Conservation (phyloP, 2,888 invertebrate genomes). For the Holacanthella duospinosa region DNA sequence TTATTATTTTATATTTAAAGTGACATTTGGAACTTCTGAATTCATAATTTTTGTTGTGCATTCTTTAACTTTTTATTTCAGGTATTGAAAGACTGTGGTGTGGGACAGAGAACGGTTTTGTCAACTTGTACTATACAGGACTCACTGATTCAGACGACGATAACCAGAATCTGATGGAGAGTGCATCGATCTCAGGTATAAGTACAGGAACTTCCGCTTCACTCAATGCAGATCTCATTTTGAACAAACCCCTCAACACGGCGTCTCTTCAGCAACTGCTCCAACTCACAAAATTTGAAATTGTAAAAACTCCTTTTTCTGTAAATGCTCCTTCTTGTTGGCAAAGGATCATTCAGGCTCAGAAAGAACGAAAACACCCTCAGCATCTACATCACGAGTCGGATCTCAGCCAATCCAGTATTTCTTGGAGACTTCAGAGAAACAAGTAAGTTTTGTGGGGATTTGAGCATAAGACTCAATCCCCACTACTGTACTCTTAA, state of each 20-base stretch:
- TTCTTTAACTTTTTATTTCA: conserved; percentile 37
- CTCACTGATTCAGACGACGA: not conserved
- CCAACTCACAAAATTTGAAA: conserved; percentile 64
- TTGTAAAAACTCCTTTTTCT: conserved; percentile 58
- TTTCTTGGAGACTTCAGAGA: conserved; percentile 61
- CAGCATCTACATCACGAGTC: conserved; percentile 53
- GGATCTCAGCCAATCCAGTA: conserved; percentile 38
- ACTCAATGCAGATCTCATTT: not conserved
- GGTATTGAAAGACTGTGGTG: conserved; percentile 74
- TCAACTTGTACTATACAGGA: conserved; percentile 57
- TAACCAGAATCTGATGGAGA: not conserved
- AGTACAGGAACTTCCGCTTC: not conserved
- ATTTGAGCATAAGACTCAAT: no score
- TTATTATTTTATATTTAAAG: no score
- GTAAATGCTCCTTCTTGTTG: conserved; percentile 87
- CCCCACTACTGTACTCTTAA: no score
- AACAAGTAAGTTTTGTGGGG: conserved; percentile 34
- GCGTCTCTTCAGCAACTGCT: conserved; percentile 53
- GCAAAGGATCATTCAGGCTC: conserved; percentile 85
- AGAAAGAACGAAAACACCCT: conserved; percentile 76
- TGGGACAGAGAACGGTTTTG: conserved; percentile 65
- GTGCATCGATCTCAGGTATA: not conserved
- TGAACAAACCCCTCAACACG: not conserved
- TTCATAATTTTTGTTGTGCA: conserved; percentile 9
- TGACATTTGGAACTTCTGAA: not conserved